Percentiles rank a stretch among this genome's conserved stretches.
These are phyloP conservation scores for Euwallacea similis DNA, from an alignment of 1,140 invertebrate genomes.

Conservation along the genomic window DNA sequence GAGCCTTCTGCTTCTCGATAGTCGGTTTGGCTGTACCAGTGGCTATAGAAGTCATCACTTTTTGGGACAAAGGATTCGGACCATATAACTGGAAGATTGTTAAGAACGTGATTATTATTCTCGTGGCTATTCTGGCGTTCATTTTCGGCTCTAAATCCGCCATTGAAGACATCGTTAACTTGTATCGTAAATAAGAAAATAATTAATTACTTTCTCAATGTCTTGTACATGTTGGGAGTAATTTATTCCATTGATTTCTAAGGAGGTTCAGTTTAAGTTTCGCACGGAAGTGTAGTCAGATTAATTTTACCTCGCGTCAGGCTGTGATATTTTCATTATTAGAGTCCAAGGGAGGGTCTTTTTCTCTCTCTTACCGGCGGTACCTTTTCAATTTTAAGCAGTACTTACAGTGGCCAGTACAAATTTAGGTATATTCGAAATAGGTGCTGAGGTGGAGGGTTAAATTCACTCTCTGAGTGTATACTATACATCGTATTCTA, in stretches of 20 bases:
- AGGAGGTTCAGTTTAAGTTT: background rate
- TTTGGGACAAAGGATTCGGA: constrained; percentile 76
- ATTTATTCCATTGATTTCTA: constrained; percentile 3
- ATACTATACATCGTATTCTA: no score
- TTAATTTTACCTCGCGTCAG: constrained; percentile 17
- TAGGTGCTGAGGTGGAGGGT: no score
- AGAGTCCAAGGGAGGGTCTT: background rate
- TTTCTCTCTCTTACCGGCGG: no score
- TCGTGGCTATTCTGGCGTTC: constrained; percentile 75
- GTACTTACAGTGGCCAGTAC: no score
- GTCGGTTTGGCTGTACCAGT: constrained; percentile 91
- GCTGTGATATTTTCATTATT: constrained; percentile 18
- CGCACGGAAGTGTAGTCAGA: constrained; percentile 13
- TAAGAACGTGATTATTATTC: constrained; percentile 74
- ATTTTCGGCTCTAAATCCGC: constrained; percentile 79
- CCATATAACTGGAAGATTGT: constrained; percentile 69
- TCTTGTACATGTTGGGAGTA: no score
- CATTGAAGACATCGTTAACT: constrained; percentile 66
- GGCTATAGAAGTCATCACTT: constrained; percentile 80
- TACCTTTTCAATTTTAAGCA: no score
- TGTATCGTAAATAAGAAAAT: constrained; percentile 45
- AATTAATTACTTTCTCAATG: no score
- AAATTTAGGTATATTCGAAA: no score
- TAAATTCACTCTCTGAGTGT: no score
- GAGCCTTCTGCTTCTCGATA: constrained; percentile 91